Conservation (phyloP, 30 jellyfish, hydroid and myxozoan genomes). For the Phacellophora camtschatica region DNA sequence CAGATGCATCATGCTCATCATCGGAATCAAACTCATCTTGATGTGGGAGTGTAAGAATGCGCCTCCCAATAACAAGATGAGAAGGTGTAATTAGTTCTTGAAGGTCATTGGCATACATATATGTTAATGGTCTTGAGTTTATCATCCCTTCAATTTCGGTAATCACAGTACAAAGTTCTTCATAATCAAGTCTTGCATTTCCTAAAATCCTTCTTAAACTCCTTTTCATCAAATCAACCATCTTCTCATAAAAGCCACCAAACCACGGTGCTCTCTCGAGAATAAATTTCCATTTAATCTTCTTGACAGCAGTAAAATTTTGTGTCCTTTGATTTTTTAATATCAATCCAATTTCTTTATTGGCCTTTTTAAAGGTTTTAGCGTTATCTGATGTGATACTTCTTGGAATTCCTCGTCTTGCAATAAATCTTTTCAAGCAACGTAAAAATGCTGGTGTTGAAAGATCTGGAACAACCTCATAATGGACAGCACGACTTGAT, state of each 20-base stretch:
- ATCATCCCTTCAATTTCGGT: conserved; percentile 18
- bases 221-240: conserved; percentile 8
- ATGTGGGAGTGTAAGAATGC: conserved; percentile 3
- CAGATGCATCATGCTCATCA: neutral
- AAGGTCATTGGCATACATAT: neutral
- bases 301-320: neutral
- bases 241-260: conserved; percentile 24
- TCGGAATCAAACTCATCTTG: conserved; percentile 16
- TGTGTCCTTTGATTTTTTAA: neutral
- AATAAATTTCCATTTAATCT: conserved; percentile 2
- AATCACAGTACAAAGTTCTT: neutral
- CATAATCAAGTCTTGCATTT: neutral
- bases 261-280: conserved; percentile 38
- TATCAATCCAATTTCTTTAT: neutral
- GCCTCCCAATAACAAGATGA: conserved; percentile 13
- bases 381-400: conserved; percentile 31
- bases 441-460: conserved; percentile 7
- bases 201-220: neutral
- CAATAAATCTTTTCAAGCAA: conserved; percentile 7
- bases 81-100: conserved; percentile 22
- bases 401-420: neutral
- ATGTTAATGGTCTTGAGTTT: conserved; percentile 10
- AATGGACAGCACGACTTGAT: neutral
- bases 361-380: conserved; percentile 18
- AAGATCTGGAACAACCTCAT: neutral